Base-by-base conservation (phyloP, 2,113 vertebrate species). In the Psephotus haematonotus region DNA sequence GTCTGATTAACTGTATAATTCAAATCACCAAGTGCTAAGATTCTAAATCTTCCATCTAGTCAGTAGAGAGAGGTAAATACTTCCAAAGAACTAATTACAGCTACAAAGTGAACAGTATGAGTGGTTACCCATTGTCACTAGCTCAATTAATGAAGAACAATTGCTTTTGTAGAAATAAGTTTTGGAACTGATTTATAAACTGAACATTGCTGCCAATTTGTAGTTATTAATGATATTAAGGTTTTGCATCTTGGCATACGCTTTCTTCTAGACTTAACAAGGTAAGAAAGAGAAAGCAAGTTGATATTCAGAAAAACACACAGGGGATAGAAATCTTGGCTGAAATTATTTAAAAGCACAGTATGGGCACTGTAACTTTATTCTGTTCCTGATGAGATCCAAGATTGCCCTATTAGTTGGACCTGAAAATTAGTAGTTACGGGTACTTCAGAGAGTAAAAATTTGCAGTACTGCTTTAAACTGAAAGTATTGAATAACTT, bases 101-200 rank as follows among this genome's bases (percentile, higher is more conserved):
- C 37, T 67, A 64, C 37, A 70, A 83, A 74, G 29, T n/a, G 79
- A 90, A 87, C 17, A 75, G 19, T n/a, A 29, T 47, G 25, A 89
- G 50, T 59, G 78, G 35, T 62, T 94, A 33, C 31, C 49, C 39
- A 72, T 28, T 62, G 43, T 65, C 52, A 69, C 25, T 31, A 72
- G 37, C 41, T 72, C 62, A 72, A 52, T n/a, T 92, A 92, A 86
- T 87, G 81, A 89, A 87, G 76, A 95, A 91, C 78, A 92, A 71
- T 19, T 85, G 14, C 25, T 82, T 89, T 82, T 72, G 81, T 65
- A 72, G 47, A 72, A 87, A 64, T 25, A 72, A 37, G 8, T 75
- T 91, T 72, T 70, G 75, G 33, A 19, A 37, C 11, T 76, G 35
- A 72, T 95, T 86, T 76, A 82, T 82, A 76, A 92, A 85, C 24